Percentiles rank a stretch among this genome's conserved stretches.
Evolutionary conservation across 2,888 invertebrate species (phyloP).

Genomic region (Notodonta dromedarius): DNA sequence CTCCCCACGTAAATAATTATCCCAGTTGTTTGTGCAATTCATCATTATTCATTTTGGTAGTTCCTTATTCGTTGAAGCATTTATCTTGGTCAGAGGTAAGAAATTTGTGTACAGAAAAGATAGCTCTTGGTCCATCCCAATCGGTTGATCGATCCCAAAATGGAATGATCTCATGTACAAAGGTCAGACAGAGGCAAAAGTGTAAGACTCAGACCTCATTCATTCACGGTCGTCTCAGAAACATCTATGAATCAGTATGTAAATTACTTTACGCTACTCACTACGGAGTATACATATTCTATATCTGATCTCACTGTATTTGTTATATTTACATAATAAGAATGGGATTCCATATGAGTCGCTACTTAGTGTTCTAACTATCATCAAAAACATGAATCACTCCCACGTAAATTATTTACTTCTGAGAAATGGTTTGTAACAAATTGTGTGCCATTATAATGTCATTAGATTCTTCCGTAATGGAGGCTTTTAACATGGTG

Average conservation of each 20-base stretch:
- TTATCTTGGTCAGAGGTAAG: neutral
- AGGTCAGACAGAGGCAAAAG: constrained; percentile 60
- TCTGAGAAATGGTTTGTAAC: constrained; percentile 44
- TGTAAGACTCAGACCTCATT: constrained; percentile 45
- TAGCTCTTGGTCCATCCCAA: neutral
- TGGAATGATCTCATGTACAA: constrained; percentile 22
- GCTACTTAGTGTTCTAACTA: constrained; percentile 26
- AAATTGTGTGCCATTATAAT: constrained; percentile 43
- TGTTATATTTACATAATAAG: constrained; percentile 35
- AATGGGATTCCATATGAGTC: constrained; percentile 42
- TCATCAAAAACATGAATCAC: constrained; percentile 56
- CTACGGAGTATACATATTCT: constrained; percentile 43
- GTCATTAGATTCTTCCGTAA: constrained; percentile 39
- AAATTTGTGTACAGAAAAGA: neutral
- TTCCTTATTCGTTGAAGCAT: constrained; percentile 1
- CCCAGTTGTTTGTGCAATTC: neutral
- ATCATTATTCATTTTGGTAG: constrained; percentile 1
- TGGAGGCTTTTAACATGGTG: constrained; percentile 10
- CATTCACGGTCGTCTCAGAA: constrained; percentile 54
- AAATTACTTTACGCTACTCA: constrained; percentile 51
- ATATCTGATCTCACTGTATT: constrained; percentile 34
- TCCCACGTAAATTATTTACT: constrained; percentile 37
- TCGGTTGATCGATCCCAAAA: neutral
- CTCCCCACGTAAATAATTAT: constrained; percentile 1
- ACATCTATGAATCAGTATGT: constrained; percentile 60